Evolutionary conservation across 2,888 invertebrate species (phyloP).

Genomic region (Eucriotettix oculatus): DNA sequence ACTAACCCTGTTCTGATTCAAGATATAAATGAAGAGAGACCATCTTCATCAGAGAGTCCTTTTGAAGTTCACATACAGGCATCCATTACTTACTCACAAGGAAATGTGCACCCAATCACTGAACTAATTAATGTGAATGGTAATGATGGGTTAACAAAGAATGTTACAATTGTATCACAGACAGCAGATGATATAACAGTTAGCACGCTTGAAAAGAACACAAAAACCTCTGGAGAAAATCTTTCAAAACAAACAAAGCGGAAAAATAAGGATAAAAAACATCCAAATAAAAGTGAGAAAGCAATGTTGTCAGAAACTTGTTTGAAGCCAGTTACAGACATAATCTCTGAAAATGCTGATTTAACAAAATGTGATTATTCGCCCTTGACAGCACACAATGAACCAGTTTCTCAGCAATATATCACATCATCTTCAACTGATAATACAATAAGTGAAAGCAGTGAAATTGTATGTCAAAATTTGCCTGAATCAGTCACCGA

Average conservation of each 20-base stretch:
- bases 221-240: slow-evolving; percentile 28
- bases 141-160: neutral
- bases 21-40: slow-evolving; percentile 19
- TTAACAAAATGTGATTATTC: too few relatives aligned
- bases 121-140: neutral
- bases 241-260: neutral
- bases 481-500: too few relatives aligned
- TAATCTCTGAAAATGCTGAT: too few relatives aligned
- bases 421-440: too few relatives aligned
- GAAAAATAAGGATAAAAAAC: neutral
- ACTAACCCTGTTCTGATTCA: slow-evolving; percentile 42
- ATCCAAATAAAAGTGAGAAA: neutral
- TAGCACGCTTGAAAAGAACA: slow-evolving; percentile 18
- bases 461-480: too few relatives aligned
- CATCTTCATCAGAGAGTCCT: slow-evolving; percentile 27
- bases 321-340: too few relatives aligned
- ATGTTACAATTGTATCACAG: slow-evolving; percentile 18
- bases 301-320: too few relatives aligned
- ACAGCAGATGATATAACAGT: slow-evolving; percentile 13
- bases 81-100: slow-evolving; percentile 33
- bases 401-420: too few relatives aligned
- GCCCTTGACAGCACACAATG: too few relatives aligned
- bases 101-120: neutral
- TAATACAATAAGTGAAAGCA: too few relatives aligned
- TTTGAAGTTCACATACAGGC: slow-evolving; percentile 44